Conservation (phyloP, 2,888 invertebrate species). For the Hipparchia semele region DNA sequence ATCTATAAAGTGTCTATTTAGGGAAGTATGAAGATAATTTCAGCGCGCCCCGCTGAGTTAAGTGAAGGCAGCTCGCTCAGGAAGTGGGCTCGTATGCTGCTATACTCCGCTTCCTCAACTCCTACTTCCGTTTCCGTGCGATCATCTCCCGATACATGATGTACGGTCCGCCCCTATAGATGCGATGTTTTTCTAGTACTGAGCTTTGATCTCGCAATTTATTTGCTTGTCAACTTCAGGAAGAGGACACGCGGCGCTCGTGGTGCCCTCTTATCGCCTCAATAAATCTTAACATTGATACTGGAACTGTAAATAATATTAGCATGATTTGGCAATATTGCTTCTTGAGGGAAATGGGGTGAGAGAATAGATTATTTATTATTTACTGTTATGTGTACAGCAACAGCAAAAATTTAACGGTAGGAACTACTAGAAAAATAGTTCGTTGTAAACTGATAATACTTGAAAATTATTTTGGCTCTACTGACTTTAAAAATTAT, state of each 20-base stretch:
- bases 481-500: too few species aligned
- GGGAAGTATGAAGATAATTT: conserved; percentile 42
- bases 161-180: conserved; percentile 59
- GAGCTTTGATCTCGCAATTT: conserved; percentile 76
- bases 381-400: background rate
- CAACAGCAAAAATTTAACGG: background rate
- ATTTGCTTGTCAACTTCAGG: conserved; percentile 80
- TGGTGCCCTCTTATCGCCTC: conserved; percentile 43
- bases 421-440: too few species aligned
- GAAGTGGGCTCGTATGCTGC: conserved; percentile 76
- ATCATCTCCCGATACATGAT: conserved; percentile 57
- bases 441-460: too few species aligned
- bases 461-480: too few species aligned
- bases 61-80: conserved; percentile 74
- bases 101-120: conserved; percentile 77
- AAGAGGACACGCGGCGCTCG: conserved; percentile 72
- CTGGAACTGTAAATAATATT: conserved; percentile 43
- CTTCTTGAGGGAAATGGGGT: conserved; percentile 29
- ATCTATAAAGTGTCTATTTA: conserved; percentile 20
- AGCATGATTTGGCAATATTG: conserved; percentile 43
- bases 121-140: conserved; percentile 73
- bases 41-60: conserved; percentile 72
- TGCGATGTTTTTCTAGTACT: conserved; percentile 67
- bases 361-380: conserved; percentile 10
- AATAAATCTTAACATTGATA: conserved; percentile 52